Conservation (phyloP, 2,888 invertebrate species). For the Drosophila prolongata region DNA sequence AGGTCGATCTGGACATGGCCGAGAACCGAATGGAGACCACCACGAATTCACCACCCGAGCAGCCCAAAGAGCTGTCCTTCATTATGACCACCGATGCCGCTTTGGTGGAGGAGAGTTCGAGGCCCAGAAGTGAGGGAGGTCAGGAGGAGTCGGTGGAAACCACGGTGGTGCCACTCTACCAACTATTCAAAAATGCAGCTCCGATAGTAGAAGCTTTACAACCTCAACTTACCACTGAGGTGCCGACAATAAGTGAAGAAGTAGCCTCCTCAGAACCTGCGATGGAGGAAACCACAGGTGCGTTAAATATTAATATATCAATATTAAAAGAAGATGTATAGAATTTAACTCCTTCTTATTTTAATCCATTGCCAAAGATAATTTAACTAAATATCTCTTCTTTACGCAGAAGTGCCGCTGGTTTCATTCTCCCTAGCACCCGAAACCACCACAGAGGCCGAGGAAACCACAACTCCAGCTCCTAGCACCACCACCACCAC, state of each 20-base stretch:
- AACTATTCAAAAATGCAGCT: background rate
- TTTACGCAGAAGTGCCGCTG: background rate
- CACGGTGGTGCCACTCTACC: slow-evolving; percentile 12
- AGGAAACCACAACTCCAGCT: background rate
- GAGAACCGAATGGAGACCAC: slow-evolving; percentile 21
- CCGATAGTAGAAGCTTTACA: background rate
- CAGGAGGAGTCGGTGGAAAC: background rate
- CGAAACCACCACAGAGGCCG: slow-evolving; percentile 6
- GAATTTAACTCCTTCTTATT: no score
- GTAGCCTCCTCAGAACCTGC: background rate
- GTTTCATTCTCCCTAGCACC: background rate
- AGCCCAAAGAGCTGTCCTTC: background rate
- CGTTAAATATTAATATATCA: background rate
- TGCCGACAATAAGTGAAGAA: background rate
- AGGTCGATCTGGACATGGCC: slow-evolving; percentile 13
- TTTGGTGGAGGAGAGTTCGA: background rate
- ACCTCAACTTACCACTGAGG: background rate
- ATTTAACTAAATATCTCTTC: background rate
- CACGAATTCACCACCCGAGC: background rate
- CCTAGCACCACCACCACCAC: background rate
- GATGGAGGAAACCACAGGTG: slow-evolving; percentile 11
- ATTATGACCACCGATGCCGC: slow-evolving; percentile 2
- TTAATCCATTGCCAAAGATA: background rate
- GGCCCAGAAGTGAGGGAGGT: background rate
- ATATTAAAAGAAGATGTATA: no score